Evolutionary conservation across 1,140 invertebrate genomes (phyloP), one percentile per base, ranked within the genome.

Genomic region (Musca domestica): DNA sequence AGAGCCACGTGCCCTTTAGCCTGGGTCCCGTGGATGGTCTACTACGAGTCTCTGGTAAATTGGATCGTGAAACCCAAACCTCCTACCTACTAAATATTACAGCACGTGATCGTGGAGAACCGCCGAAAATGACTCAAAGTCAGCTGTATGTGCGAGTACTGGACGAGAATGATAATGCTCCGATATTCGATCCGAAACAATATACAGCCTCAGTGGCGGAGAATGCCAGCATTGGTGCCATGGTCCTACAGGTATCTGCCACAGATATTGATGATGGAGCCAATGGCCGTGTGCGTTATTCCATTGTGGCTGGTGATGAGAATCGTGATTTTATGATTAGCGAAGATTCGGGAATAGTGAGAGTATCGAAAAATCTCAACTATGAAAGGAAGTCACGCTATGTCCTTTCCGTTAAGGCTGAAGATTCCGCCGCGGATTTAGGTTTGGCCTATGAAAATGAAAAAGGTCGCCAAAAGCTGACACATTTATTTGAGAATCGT

Each of bases 151-250:
- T 98, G 6, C 84, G 86, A 61, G 88, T 98, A 30, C 83, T 93
- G 23, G 96, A 98, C 79, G 92, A 94, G 78, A 98, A 98, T 81
- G 96, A 98, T 81, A 97, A 98, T 81, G 90, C 89, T 69, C 96
- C 96, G 0, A 86, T 92, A 6, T 98, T 98, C 83, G 90, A 94
- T 80, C 92, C 92, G 0, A 89, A 89, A 72, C 90, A 93, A 73
- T 98, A 98, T 76, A 92, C 90, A 46, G 90, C 92, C 1, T 91
- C 90, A 0, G 89, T 98, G 9, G 88, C 92, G 2, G 96, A 98
- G 83, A 95, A 98, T 83, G 92, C 94, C n/a, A 92, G 90, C 70
- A 93, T 97, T 68, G 95, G 95, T 1, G 90, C 92, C 2, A 95
- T 91, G 74, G 91, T 98, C 0, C 81, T 96, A 1, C 91, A 94